These are phyloP conservation scores for zebrafish (Danio rerio) DNA, from an alignment of 2,113 vertebrate species.

Conservation along the genomic window GRCz12tu NC_133192.1:18226001-18226500, in stretches of 20 bases:
- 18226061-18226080: constrained; percentile 44
- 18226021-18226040: constrained; percentile 99
- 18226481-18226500: background rate
- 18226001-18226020: constrained; percentile 94
- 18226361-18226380: background rate
- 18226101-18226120: background rate
- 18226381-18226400: background rate
- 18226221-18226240: constrained; percentile 30
- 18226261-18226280: constrained; percentile 44
- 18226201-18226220: constrained; percentile 16
- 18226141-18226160: constrained; percentile 25
- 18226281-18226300: constrained; percentile 30
- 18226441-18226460: background rate
- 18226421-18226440: background rate
- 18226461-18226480: background rate
- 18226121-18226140: constrained; percentile 32
- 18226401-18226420: background rate
- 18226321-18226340: constrained; percentile 13
- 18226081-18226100: background rate
- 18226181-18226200: constrained; percentile 2
- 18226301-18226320: constrained; percentile 30
- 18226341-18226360: constrained; percentile 20
- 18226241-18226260: constrained; percentile 38
- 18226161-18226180: constrained; percentile 4
- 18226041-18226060: constrained; percentile 80